A percentile compares a stretch with the other conserved stretches of the same genome.
Evolutionary conservation across 2,888 invertebrate genomes (phyloP).

Genomic region (Argynnis bischoffii): DNA sequence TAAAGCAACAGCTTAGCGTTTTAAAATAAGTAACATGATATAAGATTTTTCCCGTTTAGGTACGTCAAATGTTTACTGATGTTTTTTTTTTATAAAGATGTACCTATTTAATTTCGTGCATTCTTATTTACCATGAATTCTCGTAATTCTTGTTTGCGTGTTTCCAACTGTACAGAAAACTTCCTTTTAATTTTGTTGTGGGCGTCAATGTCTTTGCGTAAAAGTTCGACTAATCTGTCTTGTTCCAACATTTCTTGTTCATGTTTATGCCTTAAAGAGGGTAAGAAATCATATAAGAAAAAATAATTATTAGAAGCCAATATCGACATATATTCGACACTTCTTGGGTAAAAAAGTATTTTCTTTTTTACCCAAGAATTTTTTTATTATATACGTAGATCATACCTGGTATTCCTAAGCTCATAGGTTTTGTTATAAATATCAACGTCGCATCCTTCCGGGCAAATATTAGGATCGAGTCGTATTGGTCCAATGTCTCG

Average conservation of each 20-base stretch:
- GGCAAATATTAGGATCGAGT: constrained; percentile 87
- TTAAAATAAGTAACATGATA: too few relatives aligned
- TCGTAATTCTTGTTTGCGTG: constrained; percentile 82
- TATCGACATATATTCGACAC: not conserved
- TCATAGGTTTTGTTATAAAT: constrained; percentile 86
- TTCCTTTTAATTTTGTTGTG: constrained; percentile 81
- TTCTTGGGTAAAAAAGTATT: not conserved
- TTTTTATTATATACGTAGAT: too few relatives aligned
- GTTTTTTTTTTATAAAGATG: too few relatives aligned
- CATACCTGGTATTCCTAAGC: constrained; percentile 82
- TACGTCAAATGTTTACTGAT: too few relatives aligned
- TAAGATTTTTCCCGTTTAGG: too few relatives aligned
- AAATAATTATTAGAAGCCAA: not conserved
- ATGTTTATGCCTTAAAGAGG: constrained; percentile 57
- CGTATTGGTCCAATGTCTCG: constrained; percentile 85
- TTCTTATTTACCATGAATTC: constrained; percentile 82
- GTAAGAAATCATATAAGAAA: constrained; percentile 12
- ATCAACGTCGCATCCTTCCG: constrained; percentile 85
- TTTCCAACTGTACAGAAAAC: constrained; percentile 79
- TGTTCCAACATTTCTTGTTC: constrained; percentile 84
- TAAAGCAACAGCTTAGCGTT: too few relatives aligned
- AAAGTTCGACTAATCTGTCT: constrained; percentile 79
- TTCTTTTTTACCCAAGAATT: too few relatives aligned
- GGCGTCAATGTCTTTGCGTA: constrained; percentile 83
- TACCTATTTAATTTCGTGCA: too few relatives aligned